Percentiles rank a stretch among this genome's conserved stretches.
Conservation (phyloP, 1,140 invertebrate species). For the Hestina assimilis region DNA sequence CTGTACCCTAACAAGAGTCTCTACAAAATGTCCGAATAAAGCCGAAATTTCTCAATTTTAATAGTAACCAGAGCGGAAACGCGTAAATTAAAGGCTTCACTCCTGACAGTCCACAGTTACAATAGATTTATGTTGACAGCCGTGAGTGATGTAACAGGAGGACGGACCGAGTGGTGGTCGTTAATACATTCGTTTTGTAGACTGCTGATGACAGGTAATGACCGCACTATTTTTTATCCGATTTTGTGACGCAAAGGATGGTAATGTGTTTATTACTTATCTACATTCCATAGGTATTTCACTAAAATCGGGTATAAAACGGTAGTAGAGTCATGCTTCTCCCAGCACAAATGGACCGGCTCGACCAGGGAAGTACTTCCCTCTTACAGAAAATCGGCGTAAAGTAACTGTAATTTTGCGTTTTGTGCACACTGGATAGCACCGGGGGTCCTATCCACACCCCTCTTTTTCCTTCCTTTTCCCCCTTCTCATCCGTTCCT, state of each 20-base stretch:
- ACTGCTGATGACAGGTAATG: constrained; percentile 40
- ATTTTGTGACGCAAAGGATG: neutral
- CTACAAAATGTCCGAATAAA: neutral
- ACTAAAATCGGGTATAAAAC: too few relatives aligned
- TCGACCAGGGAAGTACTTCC: too few relatives aligned
- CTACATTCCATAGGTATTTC: too few relatives aligned
- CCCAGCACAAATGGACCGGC: too few relatives aligned
- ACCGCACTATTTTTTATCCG: neutral
- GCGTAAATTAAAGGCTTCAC: constrained; percentile 28
- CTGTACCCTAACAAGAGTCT: neutral
- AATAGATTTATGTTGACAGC: constrained; percentile 46
- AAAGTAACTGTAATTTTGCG: too few relatives aligned
- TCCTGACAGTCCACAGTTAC: constrained; percentile 31
- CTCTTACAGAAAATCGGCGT: too few relatives aligned
- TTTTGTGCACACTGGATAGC: too few relatives aligned
- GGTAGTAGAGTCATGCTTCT: too few relatives aligned
- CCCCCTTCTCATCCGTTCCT: too few relatives aligned
- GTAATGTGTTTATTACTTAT: too few relatives aligned
- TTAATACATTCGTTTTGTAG: constrained; percentile 36
- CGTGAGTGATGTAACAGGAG: constrained; percentile 28
- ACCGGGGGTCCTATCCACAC: too few relatives aligned
- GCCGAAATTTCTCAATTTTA: constrained; percentile 21
- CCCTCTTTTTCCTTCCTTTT: too few relatives aligned
- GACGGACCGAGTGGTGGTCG: constrained; percentile 18
- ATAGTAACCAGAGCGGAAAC: constrained; percentile 20